These are phyloP conservation scores for Acromyrmex echinatior DNA, from an alignment of 1,140 invertebrate species.

Conservation along the genomic window DNA sequence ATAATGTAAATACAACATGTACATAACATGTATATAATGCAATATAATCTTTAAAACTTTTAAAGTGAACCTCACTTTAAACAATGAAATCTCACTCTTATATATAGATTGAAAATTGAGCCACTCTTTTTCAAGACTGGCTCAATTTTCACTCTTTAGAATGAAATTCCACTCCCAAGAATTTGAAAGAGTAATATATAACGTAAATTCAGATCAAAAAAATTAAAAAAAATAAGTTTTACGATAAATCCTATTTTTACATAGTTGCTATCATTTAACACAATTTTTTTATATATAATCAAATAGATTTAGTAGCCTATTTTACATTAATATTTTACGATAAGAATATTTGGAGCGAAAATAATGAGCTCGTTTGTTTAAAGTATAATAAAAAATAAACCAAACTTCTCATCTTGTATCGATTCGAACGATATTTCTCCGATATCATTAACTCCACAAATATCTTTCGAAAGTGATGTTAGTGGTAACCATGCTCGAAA, in stretches of 20 bases:
- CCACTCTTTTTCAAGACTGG: no score
- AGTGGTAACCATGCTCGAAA: slow-evolving; percentile 36
- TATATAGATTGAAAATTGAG: no score
- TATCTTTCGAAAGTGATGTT: slow-evolving; percentile 70
- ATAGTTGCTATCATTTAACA: neutral
- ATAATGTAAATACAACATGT: neutral
- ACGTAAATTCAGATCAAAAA: neutral
- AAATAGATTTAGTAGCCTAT: neutral
- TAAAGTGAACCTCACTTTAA: no score
- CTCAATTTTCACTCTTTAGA: no score
- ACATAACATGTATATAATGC: neutral
- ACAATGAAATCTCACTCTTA: no score
- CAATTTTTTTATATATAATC: neutral
- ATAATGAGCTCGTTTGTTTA: slow-evolving; percentile 8
- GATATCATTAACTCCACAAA: slow-evolving; percentile 70
- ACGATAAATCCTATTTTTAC: neutral
- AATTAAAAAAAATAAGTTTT: slow-evolving; percentile 10
- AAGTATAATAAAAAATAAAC: slow-evolving; percentile 38
- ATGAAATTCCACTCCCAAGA: no score
- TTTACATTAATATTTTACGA: neutral
- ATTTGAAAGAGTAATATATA: no score
- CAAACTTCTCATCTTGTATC: slow-evolving; percentile 23
- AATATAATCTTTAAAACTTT: neutral
- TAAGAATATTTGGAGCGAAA: neutral
- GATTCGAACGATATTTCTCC: slow-evolving; percentile 42